Base-by-base conservation (phyloP, 2,888 invertebrate genomes). In the Helobdella robusta region DNA sequence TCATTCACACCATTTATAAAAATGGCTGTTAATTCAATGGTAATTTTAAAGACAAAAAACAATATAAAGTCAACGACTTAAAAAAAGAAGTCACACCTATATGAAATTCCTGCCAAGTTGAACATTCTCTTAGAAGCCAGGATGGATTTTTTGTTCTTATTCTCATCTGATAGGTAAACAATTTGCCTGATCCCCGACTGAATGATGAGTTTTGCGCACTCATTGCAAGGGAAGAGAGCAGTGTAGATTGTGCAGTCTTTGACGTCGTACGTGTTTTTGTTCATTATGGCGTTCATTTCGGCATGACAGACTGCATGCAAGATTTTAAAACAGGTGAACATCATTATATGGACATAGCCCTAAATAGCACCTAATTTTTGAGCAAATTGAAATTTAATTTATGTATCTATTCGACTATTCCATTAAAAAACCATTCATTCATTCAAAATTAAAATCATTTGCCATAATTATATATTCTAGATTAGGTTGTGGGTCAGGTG, bases 191-290 rank as follows among this genome's bases (percentile, higher is more conserved):
- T 90, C 0, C 93, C 89, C 0, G 91, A 86, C 76, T 98, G 97
- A 72, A 97, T 91, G 36, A 98, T 91, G 36, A 94, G 82, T 80
- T 98, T 98, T 0, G 95, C 90, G 81, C 97, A 98, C 79, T 95
- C 94, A 76, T 95, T 94, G 79, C 97, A 98, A 0, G 97, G 97
- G 78, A 95, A 97, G 23, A 93, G 80, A 0, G 87, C 88, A 0
- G 92, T 89, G 76, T 91, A 98, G 0, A 98, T 85, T 0, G 84
- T 85, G 75, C 91, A 91, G 70, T 86, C 84, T 72, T 85, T 85
- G 0, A 93, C 83, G 80, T 88, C 86, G 0, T 85, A 83, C 0
- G 85, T 83, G 77, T 91, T 92, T 78, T 88, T 91, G 78, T 97
- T 97, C 20, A 95, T 75, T 70, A 98, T 89, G 0, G 97, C 97